Evolutionary conservation across 2,888 invertebrate genomes (phyloP).

Genomic region (Tromatobia lineatoria): DNA sequence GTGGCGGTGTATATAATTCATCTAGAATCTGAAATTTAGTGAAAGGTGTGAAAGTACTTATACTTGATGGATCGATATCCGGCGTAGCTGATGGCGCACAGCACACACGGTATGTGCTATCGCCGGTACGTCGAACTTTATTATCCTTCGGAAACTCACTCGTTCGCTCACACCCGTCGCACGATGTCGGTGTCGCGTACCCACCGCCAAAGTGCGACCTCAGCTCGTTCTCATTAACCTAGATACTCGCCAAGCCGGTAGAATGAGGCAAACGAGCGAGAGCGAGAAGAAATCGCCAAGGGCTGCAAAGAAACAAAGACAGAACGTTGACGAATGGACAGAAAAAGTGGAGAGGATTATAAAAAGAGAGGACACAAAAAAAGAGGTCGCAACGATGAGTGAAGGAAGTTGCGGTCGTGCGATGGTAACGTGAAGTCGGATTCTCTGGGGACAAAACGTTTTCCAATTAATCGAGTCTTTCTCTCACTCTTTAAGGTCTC

Average conservation of each 20-base stretch:
- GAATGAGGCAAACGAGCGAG: slow-evolving; percentile 46
- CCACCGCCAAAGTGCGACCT: slow-evolving; percentile 68
- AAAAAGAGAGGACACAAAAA: slow-evolving; percentile 6
- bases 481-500: slow-evolving; percentile 17
- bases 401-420: slow-evolving; percentile 16
- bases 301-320: slow-evolving; percentile 8
- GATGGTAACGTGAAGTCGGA: slow-evolving; percentile 37
- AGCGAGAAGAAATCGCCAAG: slow-evolving; percentile 50
- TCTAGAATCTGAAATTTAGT: slow-evolving; percentile 18
- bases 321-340: slow-evolving; percentile 33
- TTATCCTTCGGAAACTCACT: slow-evolving; percentile 53
- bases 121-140: slow-evolving; percentile 57
- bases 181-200: slow-evolving; percentile 49
- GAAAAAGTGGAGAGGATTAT: slow-evolving; percentile 24
- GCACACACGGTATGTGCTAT: slow-evolving; percentile 6
- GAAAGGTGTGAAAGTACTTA: slow-evolving; percentile 36
- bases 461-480: slow-evolving; percentile 39
- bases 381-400: neutral
- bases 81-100: neutral
- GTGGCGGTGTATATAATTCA: neutral
- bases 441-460: slow-evolving; percentile 42
- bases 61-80: slow-evolving; percentile 49
- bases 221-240: slow-evolving; percentile 80
- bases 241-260: slow-evolving; percentile 74
- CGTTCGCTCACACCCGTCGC: slow-evolving; percentile 27